phyloP scores from a whole-genome alignment of 2,888 invertebrate genomes.

The Pyrrhia umbra region DNA sequence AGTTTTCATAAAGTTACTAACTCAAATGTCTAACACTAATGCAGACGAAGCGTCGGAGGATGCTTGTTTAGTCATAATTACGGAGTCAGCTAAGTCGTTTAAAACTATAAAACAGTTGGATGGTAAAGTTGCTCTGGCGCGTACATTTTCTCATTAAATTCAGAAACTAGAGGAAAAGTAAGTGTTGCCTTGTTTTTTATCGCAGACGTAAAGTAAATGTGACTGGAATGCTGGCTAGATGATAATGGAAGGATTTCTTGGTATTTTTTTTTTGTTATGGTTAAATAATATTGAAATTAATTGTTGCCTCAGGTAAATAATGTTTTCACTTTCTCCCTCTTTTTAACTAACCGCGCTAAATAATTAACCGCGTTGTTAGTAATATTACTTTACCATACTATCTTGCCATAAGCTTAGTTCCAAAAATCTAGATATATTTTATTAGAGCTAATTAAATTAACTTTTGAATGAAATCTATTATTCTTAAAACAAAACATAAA shows the following conservation, averaged over 20 bases:
- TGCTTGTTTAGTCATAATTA: conserved; percentile 68
- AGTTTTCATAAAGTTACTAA: conserved; percentile 43
- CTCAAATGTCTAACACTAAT: conserved; percentile 60
- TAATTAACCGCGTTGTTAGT: too few species aligned
- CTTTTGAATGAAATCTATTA: too few species aligned
- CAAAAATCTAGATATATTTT: too few species aligned
- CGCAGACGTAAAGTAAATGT: conserved; percentile 42
- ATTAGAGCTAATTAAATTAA: too few species aligned
- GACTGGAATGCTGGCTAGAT: conserved; percentile 45
- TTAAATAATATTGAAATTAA: too few species aligned
- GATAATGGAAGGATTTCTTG: conserved; percentile 33
- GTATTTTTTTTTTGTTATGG: too few species aligned
- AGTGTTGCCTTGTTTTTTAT: conserved; percentile 68
- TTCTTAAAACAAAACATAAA: too few species aligned
- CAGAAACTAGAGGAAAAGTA: conserved; percentile 70
- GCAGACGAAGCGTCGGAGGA: conserved; percentile 52
- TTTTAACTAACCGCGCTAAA: too few species aligned
- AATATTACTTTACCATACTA: too few species aligned
- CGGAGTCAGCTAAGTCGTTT: conserved; percentile 69
- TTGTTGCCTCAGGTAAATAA: too few species aligned
- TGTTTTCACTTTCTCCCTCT: too few species aligned
- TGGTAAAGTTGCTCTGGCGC: conserved; percentile 71
- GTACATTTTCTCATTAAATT: conserved; percentile 85
- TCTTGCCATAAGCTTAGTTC: too few species aligned
- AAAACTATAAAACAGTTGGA: conserved; percentile 78